Percentiles rank a stretch among this genome's conserved stretches.
Conservation (phyloP, 1,140 invertebrate species). For the Tribolium madens region DNA sequence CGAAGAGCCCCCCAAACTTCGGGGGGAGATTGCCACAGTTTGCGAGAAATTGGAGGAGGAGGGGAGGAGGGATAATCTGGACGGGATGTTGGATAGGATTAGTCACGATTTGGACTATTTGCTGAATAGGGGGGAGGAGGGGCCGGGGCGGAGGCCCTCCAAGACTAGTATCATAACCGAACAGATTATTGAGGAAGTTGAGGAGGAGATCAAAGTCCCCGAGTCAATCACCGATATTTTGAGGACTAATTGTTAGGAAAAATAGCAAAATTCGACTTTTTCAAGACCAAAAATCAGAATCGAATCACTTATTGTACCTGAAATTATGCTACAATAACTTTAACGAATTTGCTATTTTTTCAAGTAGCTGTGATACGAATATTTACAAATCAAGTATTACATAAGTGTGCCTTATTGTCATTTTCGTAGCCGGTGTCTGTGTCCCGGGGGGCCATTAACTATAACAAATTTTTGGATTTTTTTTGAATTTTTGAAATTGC, state of each 20-base stretch:
- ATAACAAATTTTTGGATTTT: no score
- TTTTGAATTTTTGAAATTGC: no score
- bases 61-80: constrained; percentile 54
- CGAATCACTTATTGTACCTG: constrained; percentile 7
- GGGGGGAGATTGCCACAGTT: constrained; percentile 46
- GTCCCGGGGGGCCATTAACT: no score
- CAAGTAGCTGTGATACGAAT: constrained; percentile 31
- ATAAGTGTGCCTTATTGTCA: constrained; percentile 29
- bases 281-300: constrained; percentile 4
- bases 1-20: constrained; percentile 43
- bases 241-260: constrained; percentile 56
- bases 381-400: constrained; percentile 28
- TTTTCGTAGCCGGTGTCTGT: not conserved
- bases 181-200: constrained; percentile 46
- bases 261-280: not conserved
- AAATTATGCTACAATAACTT: constrained; percentile 6
- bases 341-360: not conserved
- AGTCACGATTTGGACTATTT: constrained; percentile 63
- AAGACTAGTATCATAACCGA: constrained; percentile 55
- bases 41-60: constrained; percentile 40
- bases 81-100: constrained; percentile 62
- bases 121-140: constrained; percentile 56
- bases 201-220: constrained; percentile 53
- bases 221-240: constrained; percentile 57
- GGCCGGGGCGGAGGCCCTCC: constrained; percentile 48